These are phyloP conservation scores for Nyctereutes procyonoides DNA, from an alignment of 2,113 vertebrate genomes.

Conservation along the genomic window DNA sequence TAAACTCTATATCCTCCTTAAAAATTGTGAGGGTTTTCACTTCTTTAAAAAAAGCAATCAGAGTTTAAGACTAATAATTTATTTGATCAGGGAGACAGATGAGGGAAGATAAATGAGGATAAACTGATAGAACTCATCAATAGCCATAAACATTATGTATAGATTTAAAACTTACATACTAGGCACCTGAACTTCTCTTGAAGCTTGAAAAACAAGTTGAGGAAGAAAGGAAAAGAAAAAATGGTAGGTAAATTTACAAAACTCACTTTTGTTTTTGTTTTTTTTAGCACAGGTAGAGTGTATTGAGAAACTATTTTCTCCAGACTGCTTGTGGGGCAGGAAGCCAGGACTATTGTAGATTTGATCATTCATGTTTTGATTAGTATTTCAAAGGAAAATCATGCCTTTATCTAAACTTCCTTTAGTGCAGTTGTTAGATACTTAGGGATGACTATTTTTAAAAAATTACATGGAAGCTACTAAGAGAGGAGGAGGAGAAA, in stretches of 20 bases:
- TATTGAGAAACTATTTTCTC: neutral
- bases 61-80: neutral
- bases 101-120: neutral
- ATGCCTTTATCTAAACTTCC: neutral
- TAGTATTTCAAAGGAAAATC: neutral
- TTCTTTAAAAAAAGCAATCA: neutral
- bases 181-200: neutral
- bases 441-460: neutral
- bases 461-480: neutral
- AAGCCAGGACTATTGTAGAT: neutral
- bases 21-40: neutral
- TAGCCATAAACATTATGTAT: neutral
- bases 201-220: neutral
- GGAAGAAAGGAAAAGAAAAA: neutral
- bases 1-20: neutral
- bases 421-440: neutral
- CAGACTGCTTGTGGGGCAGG: neutral
- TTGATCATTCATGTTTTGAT: neutral
- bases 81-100: neutral
- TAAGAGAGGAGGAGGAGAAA: neutral
- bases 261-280: neutral
- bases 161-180: neutral
- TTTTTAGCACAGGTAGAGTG: neutral
- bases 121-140: constrained; percentile 16
- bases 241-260: neutral